Conservation (phyloP, 2,888 invertebrate species). For the Odontomyia ornata region DNA sequence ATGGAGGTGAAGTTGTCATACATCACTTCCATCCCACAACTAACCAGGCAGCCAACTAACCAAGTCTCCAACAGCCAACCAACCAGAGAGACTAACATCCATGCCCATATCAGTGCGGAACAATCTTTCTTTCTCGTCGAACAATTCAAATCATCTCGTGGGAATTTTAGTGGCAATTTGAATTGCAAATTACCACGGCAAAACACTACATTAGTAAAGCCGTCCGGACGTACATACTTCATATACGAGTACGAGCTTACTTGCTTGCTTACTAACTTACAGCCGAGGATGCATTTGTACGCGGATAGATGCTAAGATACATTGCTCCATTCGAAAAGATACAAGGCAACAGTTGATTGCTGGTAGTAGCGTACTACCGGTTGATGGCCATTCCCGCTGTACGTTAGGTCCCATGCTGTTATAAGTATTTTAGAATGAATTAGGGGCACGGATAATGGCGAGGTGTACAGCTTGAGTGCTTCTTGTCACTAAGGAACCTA, state of each 20-base stretch:
- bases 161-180: conserved; percentile 49
- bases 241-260: neutral
- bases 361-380: neutral
- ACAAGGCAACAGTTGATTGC: conserved; percentile 1
- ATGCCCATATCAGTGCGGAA: conserved; percentile 43
- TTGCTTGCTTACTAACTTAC: no score
- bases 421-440: neutral
- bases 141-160: conserved; percentile 50
- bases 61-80: neutral
- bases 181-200: conserved; percentile 47
- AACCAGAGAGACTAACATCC: conserved; percentile 1
- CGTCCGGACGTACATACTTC: conserved; percentile 15
- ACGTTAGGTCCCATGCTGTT: neutral
- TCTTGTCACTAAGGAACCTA: no score
- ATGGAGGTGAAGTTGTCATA: conserved; percentile 44
- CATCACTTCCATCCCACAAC: conserved; percentile 42
- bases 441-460: neutral
- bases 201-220: conserved; percentile 23
- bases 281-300: neutral
- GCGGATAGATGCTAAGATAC: neutral
- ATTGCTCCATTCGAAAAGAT: neutral
- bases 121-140: conserved; percentile 46
- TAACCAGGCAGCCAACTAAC: neutral
- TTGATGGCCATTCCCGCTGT: neutral
- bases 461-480: neutral